Evolutionary conservation across 2,113 vertebrate genomes (phyloP).

Genomic region (Erinaceus europaeus): DNA sequence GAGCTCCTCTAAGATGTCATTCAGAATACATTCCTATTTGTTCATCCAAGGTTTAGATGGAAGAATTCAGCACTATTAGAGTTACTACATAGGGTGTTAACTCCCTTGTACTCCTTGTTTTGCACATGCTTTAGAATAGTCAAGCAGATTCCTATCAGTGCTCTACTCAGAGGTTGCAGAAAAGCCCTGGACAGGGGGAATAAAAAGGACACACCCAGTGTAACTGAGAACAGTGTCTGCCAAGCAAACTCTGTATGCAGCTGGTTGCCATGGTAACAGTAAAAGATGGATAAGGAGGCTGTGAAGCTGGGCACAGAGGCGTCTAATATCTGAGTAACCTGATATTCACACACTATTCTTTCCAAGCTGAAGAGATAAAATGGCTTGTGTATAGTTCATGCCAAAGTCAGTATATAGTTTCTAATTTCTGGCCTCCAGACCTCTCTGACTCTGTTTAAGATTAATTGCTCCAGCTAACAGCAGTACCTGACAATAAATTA

Average conservation of each 20-base stretch:
- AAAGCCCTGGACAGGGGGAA: not conserved
- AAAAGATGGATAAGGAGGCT: not conserved
- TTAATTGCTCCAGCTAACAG: not conserved
- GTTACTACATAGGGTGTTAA: not conserved
- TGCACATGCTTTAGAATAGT: not conserved
- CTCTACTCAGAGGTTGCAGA: not conserved
- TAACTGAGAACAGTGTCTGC: not conserved
- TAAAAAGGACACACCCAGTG: too few species aligned
- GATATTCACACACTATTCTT: not conserved
- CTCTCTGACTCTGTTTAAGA: not conserved
- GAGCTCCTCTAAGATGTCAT: not conserved
- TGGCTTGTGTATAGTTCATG: not conserved
- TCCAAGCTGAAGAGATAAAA: not conserved
- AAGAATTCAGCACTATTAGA: not conserved
- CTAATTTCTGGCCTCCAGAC: slow-evolving; percentile 1
- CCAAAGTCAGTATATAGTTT: not conserved
- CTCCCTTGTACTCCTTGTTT: not conserved
- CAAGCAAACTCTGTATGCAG: not conserved
- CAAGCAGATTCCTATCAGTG: not conserved
- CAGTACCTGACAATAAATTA: slow-evolving; percentile 35
- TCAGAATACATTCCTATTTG: not conserved
- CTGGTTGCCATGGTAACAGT: slow-evolving; percentile 30
- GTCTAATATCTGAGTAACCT: not conserved
- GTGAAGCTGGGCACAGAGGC: not conserved
- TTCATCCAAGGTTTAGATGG: not conserved